phyloP scores from a whole-genome alignment of 2,888 invertebrate genomes.

The Neoascia interrupta region DNA sequence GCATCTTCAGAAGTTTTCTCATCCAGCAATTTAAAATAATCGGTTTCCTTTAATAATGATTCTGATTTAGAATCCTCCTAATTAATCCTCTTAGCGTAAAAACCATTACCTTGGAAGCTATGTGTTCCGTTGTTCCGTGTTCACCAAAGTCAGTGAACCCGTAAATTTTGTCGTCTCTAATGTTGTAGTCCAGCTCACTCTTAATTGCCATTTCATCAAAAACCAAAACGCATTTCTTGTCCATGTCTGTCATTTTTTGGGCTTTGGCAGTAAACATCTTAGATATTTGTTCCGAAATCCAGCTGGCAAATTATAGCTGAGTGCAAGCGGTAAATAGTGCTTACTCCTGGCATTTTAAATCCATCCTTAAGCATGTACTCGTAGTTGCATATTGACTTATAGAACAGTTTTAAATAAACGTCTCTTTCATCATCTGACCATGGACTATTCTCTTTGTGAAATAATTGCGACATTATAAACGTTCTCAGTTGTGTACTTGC shows the following conservation, averaged over 20 bases:
- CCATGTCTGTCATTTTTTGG: slow-evolving; percentile 9
- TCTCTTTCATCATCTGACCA: slow-evolving; percentile 5
- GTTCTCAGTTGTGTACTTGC: not conserved
- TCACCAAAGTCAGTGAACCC: slow-evolving; percentile 13
- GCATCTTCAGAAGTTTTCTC: not conserved
- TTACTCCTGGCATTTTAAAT: slow-evolving; percentile 1
- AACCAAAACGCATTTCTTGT: slow-evolving; percentile 10
- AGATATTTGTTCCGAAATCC: slow-evolving; percentile 5
- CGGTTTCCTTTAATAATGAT: slow-evolving; percentile 2
- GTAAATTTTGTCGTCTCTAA: not conserved
- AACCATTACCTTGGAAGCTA: slow-evolving; percentile 9
- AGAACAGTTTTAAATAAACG: slow-evolving; percentile 2
- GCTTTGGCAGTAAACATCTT: not conserved
- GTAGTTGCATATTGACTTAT: not conserved
- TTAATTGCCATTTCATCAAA: slow-evolving; percentile 27
- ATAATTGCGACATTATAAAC: not conserved
- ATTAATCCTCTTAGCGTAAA: slow-evolving; percentile 2
- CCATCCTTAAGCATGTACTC: not conserved
- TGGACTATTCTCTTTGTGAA: not conserved
- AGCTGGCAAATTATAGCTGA: slow-evolving; percentile 5
- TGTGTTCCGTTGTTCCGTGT: not conserved
- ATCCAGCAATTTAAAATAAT: not conserved
- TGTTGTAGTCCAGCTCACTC: slow-evolving; percentile 7
- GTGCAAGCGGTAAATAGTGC: slow-evolving; percentile 10
- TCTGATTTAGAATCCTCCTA: too few species aligned